Evolutionary conservation across 2,797 vertebrate species (phyloP), one percentile per base, ranked within the genome.

Genomic region (Yasuhikotakia modesta): DNA sequence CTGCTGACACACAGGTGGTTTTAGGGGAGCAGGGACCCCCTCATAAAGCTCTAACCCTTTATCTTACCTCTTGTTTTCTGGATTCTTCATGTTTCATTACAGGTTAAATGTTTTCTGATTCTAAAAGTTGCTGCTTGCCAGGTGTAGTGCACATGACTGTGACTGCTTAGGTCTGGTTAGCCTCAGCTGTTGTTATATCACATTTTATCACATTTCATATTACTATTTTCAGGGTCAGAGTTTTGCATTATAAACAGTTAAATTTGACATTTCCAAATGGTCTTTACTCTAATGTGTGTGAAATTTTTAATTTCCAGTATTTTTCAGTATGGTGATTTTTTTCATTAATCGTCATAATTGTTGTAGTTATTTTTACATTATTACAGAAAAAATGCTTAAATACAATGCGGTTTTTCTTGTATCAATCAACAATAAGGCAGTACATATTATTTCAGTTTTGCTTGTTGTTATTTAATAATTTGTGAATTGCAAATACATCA

Each of bases 1-100:
- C 77, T 70, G 16, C 82, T 86, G 86, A 86, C 85, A 86, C 86
- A 88, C 88, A 91, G 90, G 91, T 90, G 89, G 88, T 77, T 39
- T 81, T 76, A 85, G 74, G 5, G 19, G 55, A 82, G 82, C 78
- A 82, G 84, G 86, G 58, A 57, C 86, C 65, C 39, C 73, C 64
- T 73, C 48, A 71, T 60, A n/a, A 69, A 64, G 67, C 68, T 27
- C 17, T 73, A 76, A 45, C 68, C 10, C n/a, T 73, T 76, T 35
- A 50, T 35, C 14, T 24, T 50, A 61, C 8, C 53, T 69, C 74
- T 76, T n/a, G 7, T 76, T 70, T 70, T 52, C 17, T 78, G 21
- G 24, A 61, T 70, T 27, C 21, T n/a, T 53, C 4, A 32, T 32
- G 39, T 77, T 68, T 77, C 10, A 48, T 78, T 22, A 30, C 10